Conservation (phyloP, 2,888 invertebrate genomes). For the Lycocerus yunnanus region DNA sequence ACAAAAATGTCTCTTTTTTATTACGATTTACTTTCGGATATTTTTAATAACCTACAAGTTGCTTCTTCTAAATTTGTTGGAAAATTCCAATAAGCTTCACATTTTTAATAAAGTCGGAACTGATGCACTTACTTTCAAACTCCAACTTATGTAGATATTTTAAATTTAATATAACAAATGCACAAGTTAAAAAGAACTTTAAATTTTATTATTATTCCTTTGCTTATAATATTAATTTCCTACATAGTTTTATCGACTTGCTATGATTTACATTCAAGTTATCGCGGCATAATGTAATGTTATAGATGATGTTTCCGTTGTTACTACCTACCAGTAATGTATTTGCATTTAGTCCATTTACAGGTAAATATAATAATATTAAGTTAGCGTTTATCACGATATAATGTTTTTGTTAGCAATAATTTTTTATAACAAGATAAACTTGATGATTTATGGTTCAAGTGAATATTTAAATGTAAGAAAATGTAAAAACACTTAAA, state of each 20-base stretch:
- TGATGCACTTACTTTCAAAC: too few relatives aligned
- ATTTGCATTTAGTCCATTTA: not conserved
- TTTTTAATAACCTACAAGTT: not conserved
- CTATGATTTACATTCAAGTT: not conserved
- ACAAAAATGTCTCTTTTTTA: not conserved
- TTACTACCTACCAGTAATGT: not conserved
- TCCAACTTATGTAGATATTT: too few relatives aligned
- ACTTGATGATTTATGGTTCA: not conserved
- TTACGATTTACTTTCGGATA: not conserved
- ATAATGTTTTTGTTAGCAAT: not conserved
- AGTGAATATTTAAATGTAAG: not conserved
- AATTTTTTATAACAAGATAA: not conserved
- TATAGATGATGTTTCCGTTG: not conserved
- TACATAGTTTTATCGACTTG: too few relatives aligned
- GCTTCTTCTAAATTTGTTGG: not conserved
- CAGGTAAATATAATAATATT: not conserved
- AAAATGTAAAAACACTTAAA: not conserved
- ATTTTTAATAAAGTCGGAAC: not conserved
- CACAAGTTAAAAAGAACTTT: not conserved
- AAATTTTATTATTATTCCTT: not conserved
- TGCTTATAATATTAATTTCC: too few relatives aligned
- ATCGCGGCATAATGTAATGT: not conserved
- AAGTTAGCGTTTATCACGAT: not conserved
- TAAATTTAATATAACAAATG: not conserved
- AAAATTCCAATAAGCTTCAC: not conserved